A percentile compares a stretch with the other conserved stretches of the same genome.
Conservation (phyloP, 2,797 vertebrate species). For the Mormyrops attenuatus region DNA sequence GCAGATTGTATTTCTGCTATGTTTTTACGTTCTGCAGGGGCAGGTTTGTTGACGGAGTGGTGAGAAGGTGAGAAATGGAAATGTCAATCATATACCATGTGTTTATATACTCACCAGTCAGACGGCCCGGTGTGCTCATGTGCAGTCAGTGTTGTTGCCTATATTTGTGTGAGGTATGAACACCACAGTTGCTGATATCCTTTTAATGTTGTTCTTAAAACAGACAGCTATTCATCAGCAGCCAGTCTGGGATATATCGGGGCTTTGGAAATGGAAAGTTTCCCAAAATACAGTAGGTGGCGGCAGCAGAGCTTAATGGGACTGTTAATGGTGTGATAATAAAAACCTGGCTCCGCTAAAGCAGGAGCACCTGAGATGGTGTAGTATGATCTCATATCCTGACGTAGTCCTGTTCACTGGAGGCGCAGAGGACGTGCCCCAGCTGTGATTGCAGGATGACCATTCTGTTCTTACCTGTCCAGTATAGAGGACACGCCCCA, state of each 20-base stretch:
- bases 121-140: not conserved
- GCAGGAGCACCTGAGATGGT: not conserved
- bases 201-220: slow-evolving; percentile 41
- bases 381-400: not conserved
- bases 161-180: slow-evolving; percentile 30
- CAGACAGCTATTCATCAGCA: slow-evolving; percentile 45
- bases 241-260: slow-evolving; percentile 38
- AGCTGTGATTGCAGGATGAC: not conserved
- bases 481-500: not conserved
- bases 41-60: not conserved
- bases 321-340: slow-evolving; percentile 47
- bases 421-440: not conserved
- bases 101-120: not conserved
- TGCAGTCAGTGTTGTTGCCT: not conserved
- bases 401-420: not conserved
- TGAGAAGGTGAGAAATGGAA: not conserved
- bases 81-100: not conserved
- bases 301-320: slow-evolving; percentile 14
- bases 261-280: slow-evolving; percentile 48
- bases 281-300: slow-evolving; percentile 55
- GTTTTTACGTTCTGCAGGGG: not conserved
- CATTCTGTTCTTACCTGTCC: not conserved
- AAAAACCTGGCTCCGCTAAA: slow-evolving; percentile 33
- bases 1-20: not conserved
- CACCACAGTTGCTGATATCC: slow-evolving; percentile 49